A percentile compares a stretch with the other conserved stretches of the same genome.
Conservation (phyloP, 2,113 vertebrate genomes). For the Chaetura pelagica region DNA sequence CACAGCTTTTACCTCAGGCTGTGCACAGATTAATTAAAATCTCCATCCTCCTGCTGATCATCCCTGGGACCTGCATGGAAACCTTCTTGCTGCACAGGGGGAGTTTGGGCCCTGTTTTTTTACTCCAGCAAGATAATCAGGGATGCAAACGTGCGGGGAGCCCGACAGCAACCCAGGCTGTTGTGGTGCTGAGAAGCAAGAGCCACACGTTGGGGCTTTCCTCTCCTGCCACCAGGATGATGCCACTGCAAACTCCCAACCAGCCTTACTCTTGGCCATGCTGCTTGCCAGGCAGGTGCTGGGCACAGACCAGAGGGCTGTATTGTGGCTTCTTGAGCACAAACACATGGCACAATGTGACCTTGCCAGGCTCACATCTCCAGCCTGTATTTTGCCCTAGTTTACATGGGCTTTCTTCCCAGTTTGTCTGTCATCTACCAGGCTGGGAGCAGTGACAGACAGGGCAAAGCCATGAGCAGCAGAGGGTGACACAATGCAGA, state of each 20-base stretch:
- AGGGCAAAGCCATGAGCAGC: accelerated
- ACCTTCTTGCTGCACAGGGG: too few species aligned
- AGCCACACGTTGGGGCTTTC: accelerated
- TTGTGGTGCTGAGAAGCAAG: accelerated
- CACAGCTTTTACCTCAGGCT: neutral
- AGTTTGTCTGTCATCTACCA: neutral
- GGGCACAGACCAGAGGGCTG: accelerated
- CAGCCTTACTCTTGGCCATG: accelerated
- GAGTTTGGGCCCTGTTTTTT: neutral
- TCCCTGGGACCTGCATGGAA: accelerated
- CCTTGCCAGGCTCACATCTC: neutral
- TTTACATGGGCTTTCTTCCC: neutral
- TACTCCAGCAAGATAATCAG: neutral
- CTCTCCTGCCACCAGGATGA: neutral
- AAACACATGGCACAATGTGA: accelerated
- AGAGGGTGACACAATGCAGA: neutral
- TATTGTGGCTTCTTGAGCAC: accelerated
- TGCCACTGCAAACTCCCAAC: neutral
- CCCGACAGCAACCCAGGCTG: accelerated
- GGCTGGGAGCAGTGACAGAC: accelerated
- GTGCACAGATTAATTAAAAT: neutral
- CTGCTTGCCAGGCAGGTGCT: neutral
- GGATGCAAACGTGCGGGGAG: accelerated
- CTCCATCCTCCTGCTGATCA: neutral
- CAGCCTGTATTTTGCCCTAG: neutral